Evolutionary conservation across 2,113 vertebrate genomes (phyloP).

Genomic region (Romanogobio albipinnatus): DNA sequence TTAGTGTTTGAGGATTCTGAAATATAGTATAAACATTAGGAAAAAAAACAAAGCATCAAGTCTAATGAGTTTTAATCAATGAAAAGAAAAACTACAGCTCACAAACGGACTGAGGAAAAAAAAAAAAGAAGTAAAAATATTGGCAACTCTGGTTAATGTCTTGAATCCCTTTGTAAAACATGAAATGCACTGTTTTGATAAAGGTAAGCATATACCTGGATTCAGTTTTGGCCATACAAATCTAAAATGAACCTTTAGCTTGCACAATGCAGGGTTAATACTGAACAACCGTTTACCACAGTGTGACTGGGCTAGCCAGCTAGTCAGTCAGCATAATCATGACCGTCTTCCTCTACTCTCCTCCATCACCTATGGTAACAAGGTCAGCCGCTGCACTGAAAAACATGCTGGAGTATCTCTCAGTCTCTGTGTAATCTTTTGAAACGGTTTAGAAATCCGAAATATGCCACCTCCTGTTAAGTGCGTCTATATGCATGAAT

Average conservation of each 20-base stretch:
- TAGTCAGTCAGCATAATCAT: conserved; percentile 42
- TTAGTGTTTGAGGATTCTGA: conserved; percentile 19
- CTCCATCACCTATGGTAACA: conserved; percentile 22
- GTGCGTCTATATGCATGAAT: conserved; percentile 43
- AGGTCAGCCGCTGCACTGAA: conserved; percentile 36
- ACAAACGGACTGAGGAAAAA: neutral
- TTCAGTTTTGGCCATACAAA: conserved; percentile 47
- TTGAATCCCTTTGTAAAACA: conserved; percentile 50
- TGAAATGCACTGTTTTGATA: conserved; percentile 46
- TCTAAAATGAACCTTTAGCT: conserved; percentile 43
- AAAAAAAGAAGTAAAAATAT: conserved; percentile 32
- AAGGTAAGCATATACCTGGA: conserved; percentile 47
- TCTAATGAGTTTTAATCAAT: conserved; percentile 17
- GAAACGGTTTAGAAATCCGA: conserved; percentile 29
- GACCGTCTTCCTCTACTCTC: conserved; percentile 12
- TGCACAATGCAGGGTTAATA: conserved; percentile 41
- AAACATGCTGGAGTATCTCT: conserved; percentile 43
- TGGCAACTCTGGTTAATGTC: conserved; percentile 47
- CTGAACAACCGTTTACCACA: conserved; percentile 37
- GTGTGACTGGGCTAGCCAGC: conserved; percentile 44
- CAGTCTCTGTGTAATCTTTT: conserved; percentile 29
- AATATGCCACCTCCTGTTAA: conserved; percentile 46
- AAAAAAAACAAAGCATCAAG: conserved; percentile 33
- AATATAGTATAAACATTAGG: conserved; percentile 45
- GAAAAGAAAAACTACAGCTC: conserved; percentile 28